Evolutionary conservation across 2,797 vertebrate species (phyloP).

Genomic region (Sparus aurata): DNA sequence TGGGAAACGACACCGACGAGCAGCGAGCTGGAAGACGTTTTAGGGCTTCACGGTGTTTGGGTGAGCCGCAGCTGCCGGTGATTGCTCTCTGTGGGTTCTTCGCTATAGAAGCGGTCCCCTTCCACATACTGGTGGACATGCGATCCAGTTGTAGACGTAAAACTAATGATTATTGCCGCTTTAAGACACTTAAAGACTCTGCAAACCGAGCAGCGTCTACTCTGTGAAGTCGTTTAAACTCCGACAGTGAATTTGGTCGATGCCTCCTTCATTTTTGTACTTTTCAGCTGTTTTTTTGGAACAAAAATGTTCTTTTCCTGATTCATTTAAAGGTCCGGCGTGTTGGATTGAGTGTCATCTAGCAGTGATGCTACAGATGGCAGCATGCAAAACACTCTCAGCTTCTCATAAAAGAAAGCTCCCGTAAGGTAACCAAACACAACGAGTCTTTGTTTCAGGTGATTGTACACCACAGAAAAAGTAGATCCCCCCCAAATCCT

Average conservation of each 20-base stretch:
- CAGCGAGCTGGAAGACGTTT: neutral
- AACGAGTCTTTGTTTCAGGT: too few relatives aligned
- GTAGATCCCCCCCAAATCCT: too few relatives aligned
- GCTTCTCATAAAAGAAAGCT: too few relatives aligned
- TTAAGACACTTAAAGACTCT: neutral
- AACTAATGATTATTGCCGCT: neutral
- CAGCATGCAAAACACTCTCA: too few relatives aligned
- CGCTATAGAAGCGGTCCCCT: neutral
- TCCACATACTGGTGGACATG: neutral
- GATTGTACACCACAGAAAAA: too few relatives aligned
- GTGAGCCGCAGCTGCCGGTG: neutral
- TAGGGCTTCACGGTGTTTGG: neutral
- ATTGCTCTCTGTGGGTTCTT: neutral
- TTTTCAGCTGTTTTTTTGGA: neutral
- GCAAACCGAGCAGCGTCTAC: neutral
- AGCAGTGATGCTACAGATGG: too few relatives aligned
- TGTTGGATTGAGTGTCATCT: too few relatives aligned
- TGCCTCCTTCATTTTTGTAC: neutral
- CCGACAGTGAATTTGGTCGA: neutral
- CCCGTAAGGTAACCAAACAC: too few relatives aligned
- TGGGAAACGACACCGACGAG: neutral
- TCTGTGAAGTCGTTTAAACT: neutral
- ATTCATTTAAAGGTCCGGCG: too few relatives aligned
- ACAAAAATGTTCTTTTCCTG: too few relatives aligned
- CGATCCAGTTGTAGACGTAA: neutral